A percentile compares a stretch with the other conserved stretches of the same genome.
These are phyloP conservation scores for Heterotilapia buettikoferi DNA, from an alignment of 2,113 vertebrate species.

Conservation along the genomic window DNA sequence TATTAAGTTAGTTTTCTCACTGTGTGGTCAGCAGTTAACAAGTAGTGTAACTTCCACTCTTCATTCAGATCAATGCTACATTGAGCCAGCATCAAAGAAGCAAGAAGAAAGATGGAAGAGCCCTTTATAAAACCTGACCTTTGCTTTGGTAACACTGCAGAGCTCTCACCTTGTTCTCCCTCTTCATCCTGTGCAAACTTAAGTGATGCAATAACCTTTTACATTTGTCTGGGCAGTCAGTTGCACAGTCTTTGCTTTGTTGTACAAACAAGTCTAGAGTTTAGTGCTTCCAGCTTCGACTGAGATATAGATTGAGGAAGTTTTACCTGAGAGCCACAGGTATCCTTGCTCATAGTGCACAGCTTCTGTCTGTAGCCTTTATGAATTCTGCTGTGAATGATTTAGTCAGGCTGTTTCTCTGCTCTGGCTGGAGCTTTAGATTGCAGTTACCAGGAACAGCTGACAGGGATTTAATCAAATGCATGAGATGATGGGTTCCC, in stretches of 20 bases:
- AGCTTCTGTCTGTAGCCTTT: not conserved
- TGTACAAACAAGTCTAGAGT: not conserved
- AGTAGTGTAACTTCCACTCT: not conserved
- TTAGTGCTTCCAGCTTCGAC: not conserved
- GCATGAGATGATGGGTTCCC: not conserved
- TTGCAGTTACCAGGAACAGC: not conserved
- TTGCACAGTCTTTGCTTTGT: not conserved
- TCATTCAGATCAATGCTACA: not conserved
- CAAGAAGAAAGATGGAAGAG: not conserved
- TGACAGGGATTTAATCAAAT: not conserved
- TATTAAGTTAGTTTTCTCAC: not conserved
- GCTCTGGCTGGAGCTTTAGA: not conserved
- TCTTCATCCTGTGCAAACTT: not conserved
- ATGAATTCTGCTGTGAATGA: not conserved
- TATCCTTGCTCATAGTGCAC: not conserved
- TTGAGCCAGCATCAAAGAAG: not conserved
- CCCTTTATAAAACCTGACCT: not conserved
- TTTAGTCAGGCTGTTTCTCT: not conserved
- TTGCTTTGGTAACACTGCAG: not conserved
- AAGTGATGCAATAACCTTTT: not conserved
- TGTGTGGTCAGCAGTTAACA: not conserved
- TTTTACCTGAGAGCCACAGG: not conserved
- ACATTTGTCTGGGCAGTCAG: not conserved
- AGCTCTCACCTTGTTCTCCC: rapidly evolving
- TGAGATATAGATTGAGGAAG: not conserved